Base-by-base conservation (phyloP, 2,113 vertebrate species). In the Riparia riparia region DNA sequence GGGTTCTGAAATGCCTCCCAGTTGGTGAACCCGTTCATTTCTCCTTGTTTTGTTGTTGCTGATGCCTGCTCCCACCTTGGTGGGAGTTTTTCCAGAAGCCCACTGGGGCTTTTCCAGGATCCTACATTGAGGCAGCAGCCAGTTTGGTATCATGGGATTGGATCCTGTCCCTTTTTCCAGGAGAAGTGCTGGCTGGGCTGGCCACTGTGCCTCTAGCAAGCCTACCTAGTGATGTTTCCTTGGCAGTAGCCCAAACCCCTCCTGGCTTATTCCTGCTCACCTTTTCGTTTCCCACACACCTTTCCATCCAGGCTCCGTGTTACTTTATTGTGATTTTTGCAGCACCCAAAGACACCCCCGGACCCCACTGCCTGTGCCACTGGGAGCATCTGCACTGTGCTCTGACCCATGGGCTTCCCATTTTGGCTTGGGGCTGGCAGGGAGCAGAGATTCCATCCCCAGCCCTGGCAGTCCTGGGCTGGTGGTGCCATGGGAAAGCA, bases 401-500 rank as follows among this genome's bases (percentile, higher is more conserved):
- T 53, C 49, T 68, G 47, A 54, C 31, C 53, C 32, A 7, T 18
- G 37, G 5, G 1, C 15, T 80, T 71, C 10, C 42, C 32, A 3
- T 16, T 72, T 76, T 2, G 42, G 6, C 0, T 1, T 4, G 0
- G 28, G 61, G 32, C 76, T 61, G 74, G 37, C 61, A 85, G 70
- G 68, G n/a, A 66, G 47, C 37, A 65, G 1, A 4, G 26, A 17
- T 50, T 10, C 49, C 74, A 64, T 50, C 15, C 0, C 12, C 56
- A 91, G 2, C 4, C 26, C 41, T 2, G 1, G 44, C 5, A 10
- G 19, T 3, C 0, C 0, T n/a, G 49, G 29, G 65, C 41, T 79
- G 45, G 24, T 56, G 70, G 15, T 65, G 65, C 65, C 70, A 14
- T 12, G 49, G 5, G 6, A 72, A 68, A 80, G 51, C 39, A 82